phyloP scores from a whole-genome alignment of 2,113 vertebrate species.

The Canis aureus region DNA sequence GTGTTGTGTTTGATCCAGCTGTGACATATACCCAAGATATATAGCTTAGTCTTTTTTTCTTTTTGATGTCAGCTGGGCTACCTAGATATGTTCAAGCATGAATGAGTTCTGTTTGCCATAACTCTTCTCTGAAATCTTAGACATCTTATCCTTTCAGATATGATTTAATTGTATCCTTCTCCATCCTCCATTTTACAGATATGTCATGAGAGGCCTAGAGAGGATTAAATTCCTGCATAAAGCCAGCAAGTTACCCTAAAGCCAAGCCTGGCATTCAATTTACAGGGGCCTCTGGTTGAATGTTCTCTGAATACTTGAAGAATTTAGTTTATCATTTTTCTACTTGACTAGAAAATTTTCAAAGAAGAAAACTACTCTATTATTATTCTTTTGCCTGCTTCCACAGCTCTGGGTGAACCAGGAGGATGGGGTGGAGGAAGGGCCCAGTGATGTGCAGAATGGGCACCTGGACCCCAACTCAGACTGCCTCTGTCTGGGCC shows the following conservation, averaged over 20 bases:
- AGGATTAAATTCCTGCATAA: background rate
- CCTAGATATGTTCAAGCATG: background rate
- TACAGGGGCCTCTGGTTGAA: conserved; percentile 16
- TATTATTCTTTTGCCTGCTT: conserved; percentile 65
- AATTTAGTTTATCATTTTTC: conserved; percentile 30
- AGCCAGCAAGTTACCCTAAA: background rate
- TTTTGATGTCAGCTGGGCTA: background rate
- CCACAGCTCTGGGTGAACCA: conserved; percentile 99
- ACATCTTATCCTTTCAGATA: background rate
- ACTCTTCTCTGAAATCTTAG: conserved; percentile 23
- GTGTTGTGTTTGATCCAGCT: background rate
- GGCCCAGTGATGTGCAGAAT: conserved; percentile 97
- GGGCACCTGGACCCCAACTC: conserved; percentile 97
- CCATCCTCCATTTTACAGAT: conserved; percentile 10
- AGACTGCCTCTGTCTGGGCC: conserved; percentile 97
- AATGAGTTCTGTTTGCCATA: background rate
- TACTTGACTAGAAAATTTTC: conserved; percentile 32
- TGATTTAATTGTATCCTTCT: background rate
- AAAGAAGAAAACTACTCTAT: conserved; percentile 41
- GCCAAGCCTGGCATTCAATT: background rate
- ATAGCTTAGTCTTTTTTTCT: background rate
- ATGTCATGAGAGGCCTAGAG: background rate
- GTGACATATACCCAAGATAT: background rate
- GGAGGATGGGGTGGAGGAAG: conserved; percentile 97
- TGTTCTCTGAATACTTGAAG: conserved; percentile 24